These are phyloP conservation scores for Urosaurus nigricauda DNA, from an alignment of 2,797 vertebrate genomes.

Conservation along the genomic window DNA sequence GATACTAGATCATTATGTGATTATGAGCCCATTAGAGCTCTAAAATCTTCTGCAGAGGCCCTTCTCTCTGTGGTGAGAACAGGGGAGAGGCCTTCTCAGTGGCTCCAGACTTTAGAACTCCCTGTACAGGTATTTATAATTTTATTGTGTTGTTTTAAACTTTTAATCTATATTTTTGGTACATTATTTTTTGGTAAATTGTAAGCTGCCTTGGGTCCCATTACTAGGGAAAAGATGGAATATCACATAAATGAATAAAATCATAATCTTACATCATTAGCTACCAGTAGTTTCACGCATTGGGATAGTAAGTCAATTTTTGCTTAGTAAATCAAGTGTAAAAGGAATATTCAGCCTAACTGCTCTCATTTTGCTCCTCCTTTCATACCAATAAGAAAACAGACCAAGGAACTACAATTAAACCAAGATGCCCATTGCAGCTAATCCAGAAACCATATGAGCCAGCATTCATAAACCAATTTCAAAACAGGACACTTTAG, in stretches of 20 bases:
- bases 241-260: too few relatives aligned
- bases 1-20: neutral
- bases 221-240: too few relatives aligned
- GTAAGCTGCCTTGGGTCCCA: too few relatives aligned
- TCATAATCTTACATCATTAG: neutral
- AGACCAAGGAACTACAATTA: neutral
- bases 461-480: neutral
- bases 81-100: too few relatives aligned
- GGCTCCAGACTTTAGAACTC: too few relatives aligned
- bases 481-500: neutral
- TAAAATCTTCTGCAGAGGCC: too few relatives aligned
- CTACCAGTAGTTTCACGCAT: neutral
- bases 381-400: neutral
- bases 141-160: too few relatives aligned
- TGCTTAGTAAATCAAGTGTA: neutral
- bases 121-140: too few relatives aligned
- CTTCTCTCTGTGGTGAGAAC: too few relatives aligned
- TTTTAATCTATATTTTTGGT: too few relatives aligned
- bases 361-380: neutral
- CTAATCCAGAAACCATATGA: neutral
- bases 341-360: neutral
- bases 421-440: neutral
- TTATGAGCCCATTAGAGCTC: too few relatives aligned
- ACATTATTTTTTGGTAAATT: too few relatives aligned
- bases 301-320: neutral